phyloP scores from a whole-genome alignment of 2,888 invertebrate species.

The Oscheius sp. region DNA sequence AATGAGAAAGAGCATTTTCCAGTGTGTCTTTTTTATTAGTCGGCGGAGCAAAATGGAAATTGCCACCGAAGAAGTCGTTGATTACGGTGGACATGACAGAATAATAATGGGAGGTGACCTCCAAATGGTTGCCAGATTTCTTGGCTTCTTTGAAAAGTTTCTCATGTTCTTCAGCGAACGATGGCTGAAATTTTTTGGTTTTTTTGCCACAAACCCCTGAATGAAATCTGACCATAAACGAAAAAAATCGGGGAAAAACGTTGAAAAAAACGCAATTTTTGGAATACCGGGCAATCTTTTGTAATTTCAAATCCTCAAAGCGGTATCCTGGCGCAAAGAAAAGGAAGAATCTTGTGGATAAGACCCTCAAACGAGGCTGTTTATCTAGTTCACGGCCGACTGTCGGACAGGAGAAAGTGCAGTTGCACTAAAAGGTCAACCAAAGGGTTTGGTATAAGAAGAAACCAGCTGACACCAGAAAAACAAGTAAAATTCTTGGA shows the following conservation, averaged over 20 bases:
- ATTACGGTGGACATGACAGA: conserved; percentile 72
- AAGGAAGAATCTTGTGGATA: too few species aligned
- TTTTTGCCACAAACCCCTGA: background rate
- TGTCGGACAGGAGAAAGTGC: background rate
- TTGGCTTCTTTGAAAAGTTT: conserved; percentile 66
- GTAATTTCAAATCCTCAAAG: too few species aligned
- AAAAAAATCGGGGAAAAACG: too few species aligned
- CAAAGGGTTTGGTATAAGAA: background rate
- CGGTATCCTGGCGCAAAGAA: too few species aligned
- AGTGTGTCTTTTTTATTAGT: conserved; percentile 47
- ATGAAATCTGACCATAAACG: background rate
- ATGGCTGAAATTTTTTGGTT: conserved; percentile 46
- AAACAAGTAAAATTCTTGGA: background rate
- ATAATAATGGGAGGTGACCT: conserved; percentile 71
- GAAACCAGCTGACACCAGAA: background rate
- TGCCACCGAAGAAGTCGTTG: conserved; percentile 70
- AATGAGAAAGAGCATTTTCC: conserved; percentile 60
- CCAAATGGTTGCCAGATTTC: conserved; percentile 57
- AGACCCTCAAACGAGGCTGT: too few species aligned
- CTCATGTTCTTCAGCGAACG: conserved; percentile 66
- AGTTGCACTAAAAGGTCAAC: conserved; percentile 9
- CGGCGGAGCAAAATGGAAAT: conserved; percentile 72
- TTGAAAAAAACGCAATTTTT: too few species aligned
- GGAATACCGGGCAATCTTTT: too few species aligned
- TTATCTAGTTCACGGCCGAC: background rate